Evolutionary conservation across 1,140 invertebrate species (phyloP).

Genomic region (Trachymyrmex septentrionalis): DNA sequence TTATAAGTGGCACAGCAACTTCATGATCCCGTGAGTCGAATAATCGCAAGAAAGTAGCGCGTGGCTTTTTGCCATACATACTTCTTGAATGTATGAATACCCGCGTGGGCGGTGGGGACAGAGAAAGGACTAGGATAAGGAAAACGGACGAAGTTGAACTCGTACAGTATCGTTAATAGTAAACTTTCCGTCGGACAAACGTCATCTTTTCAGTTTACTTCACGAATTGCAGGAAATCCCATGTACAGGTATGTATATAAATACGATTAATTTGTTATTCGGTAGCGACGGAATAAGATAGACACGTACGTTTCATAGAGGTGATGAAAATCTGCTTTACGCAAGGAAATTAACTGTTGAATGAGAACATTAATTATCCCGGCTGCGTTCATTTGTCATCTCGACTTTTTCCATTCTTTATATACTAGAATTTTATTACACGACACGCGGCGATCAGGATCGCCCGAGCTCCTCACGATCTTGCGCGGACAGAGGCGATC

Average conservation of each 20-base stretch:
- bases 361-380: neutral
- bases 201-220: neutral
- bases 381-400: neutral
- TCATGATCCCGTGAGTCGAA: constrained; percentile 39
- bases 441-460: neutral
- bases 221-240: neutral
- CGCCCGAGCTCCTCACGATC: neutral
- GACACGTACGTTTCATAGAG: neutral
- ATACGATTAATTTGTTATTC: neutral
- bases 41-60: constrained; percentile 60
- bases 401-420: neutral
- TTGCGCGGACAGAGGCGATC: constrained; percentile 15
- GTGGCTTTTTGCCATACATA: constrained; percentile 47
- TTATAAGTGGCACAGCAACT: constrained; percentile 8
- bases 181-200: constrained; percentile 2
- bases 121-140: constrained; percentile 52
- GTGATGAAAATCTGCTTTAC: neutral
- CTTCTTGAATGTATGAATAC: constrained; percentile 48
- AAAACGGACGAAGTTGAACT: constrained; percentile 40
- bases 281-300: neutral
- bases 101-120: constrained; percentile 66
- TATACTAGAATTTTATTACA: neutral
- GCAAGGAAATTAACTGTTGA: neutral
- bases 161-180: constrained; percentile 57
- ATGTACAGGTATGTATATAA: neutral